Evolutionary conservation across 2,888 invertebrate genomes (phyloP).

Genomic region (Megamerina dolium): DNA sequence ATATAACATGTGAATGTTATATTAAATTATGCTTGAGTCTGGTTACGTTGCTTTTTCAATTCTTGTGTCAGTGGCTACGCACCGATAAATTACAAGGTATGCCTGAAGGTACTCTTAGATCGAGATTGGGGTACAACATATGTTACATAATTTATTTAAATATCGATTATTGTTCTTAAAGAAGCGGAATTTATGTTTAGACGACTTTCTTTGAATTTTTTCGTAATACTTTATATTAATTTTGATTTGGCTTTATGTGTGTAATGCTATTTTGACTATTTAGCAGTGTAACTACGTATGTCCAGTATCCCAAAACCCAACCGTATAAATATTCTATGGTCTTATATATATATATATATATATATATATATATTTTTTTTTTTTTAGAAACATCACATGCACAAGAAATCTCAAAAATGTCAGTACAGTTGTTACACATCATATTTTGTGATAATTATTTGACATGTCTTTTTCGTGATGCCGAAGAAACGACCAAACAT

Average conservation of each 20-base stretch:
- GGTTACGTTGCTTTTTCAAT: conserved; percentile 39
- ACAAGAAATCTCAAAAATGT: conserved; percentile 34
- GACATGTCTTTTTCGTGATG: conserved; percentile 39
- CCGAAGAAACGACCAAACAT: conserved; percentile 42
- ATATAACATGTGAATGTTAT: conserved; percentile 44
- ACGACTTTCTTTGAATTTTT: too few relatives aligned
- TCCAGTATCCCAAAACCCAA: too few relatives aligned
- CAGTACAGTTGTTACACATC: conserved; percentile 36
- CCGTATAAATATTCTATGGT: neutral
- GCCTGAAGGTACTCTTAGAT: neutral
- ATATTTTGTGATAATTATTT: conserved; percentile 42
- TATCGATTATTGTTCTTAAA: too few relatives aligned
- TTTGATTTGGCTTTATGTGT: too few relatives aligned
- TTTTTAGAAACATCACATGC: conserved; percentile 30
- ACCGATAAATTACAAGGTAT: conserved; percentile 24
- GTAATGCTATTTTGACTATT: too few relatives aligned
- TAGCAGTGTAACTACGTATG: too few relatives aligned
- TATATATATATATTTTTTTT: neutral
- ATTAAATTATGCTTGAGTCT: conserved; percentile 39
- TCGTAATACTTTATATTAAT: too few relatives aligned
- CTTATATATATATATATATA: neutral
- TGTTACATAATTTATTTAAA: too few relatives aligned
- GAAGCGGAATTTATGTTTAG: too few relatives aligned
- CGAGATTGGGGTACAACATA: too few relatives aligned
- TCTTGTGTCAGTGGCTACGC: conserved; percentile 38